A percentile compares a stretch with the other conserved stretches of the same genome.
These are phyloP conservation scores for Lepus timidus DNA, from an alignment of 2,113 vertebrate genomes.

Conservation along the genomic window DNA sequence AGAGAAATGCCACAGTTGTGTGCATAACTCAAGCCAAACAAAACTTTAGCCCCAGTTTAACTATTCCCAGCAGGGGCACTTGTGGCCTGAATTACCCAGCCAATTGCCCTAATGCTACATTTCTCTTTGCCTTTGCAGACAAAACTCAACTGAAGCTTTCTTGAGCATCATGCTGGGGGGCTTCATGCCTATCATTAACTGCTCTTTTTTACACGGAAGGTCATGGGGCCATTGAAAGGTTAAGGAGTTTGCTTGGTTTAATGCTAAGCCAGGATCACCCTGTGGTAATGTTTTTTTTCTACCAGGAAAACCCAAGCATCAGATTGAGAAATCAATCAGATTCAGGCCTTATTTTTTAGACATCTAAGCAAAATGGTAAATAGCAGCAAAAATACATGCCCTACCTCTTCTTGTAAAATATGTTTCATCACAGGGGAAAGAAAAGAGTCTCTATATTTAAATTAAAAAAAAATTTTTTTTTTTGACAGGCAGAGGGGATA, in stretches of 20 bases:
- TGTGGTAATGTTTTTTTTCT: background rate
- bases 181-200: background rate
- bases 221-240: conserved; percentile 14
- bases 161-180: conserved; percentile 30
- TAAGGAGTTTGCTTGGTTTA: conserved; percentile 44
- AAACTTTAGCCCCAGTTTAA: conserved; percentile 12
- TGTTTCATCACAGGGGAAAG: background rate
- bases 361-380: conserved; percentile 34
- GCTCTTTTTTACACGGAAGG: background rate
- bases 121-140: conserved; percentile 48
- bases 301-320: conserved; percentile 26
- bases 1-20: conserved; percentile 62
- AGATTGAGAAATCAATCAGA: conserved; percentile 22
- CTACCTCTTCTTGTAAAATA: conserved; percentile 53
- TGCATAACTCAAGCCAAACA: conserved; percentile 72
- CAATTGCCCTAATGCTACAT: background rate
- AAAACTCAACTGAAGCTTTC: background rate
- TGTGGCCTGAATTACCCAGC: conserved; percentile 56
- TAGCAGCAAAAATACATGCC: conserved; percentile 6
- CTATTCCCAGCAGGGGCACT: conserved; percentile 62
- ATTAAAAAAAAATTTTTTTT: no score
- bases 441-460: background rate
- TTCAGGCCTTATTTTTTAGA: conserved; percentile 32
- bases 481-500: no score
- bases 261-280: background rate